phyloP scores from a whole-genome alignment of 2,797 vertebrate genomes.

The Melanotaenia pygmaea region DNA sequence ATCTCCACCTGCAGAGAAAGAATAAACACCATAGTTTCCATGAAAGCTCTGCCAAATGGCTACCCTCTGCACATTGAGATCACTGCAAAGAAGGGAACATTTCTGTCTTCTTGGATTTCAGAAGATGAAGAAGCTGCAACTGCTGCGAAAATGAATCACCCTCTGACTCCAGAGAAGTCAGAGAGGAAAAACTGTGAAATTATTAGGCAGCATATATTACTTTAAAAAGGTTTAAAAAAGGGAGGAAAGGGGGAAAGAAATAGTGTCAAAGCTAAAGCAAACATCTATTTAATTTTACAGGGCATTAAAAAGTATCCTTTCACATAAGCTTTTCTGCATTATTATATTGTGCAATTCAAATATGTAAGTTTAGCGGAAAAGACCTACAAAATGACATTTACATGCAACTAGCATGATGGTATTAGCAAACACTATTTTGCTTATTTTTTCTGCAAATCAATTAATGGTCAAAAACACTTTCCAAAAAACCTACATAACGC shows the following conservation, averaged over 20 bases:
- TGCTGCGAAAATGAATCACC: conserved; percentile 33
- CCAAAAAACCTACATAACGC: too few relatives aligned
- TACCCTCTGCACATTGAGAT: conserved; percentile 23
- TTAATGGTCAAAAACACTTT: background rate
- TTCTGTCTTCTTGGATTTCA: conserved; percentile 42
- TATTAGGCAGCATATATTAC: conserved; percentile 26
- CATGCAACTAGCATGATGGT: too few relatives aligned
- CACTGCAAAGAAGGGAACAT: background rate
- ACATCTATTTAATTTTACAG: background rate
- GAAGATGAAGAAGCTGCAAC: conserved; percentile 53
- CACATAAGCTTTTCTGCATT: background rate
- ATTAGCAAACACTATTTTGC: background rate
- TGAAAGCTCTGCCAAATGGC: conserved; percentile 56
- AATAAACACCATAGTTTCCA: conserved; percentile 62
- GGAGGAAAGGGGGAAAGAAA: background rate
- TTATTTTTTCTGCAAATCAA: background rate
- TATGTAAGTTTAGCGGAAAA: background rate
- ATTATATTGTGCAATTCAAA: background rate
- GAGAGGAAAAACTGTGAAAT: conserved; percentile 33
- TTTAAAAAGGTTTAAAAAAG: conserved; percentile 24
- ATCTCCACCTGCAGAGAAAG: conserved; percentile 92
- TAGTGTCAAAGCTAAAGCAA: conserved; percentile 1
- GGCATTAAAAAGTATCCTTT: background rate
- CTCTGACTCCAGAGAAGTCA: conserved; percentile 9
- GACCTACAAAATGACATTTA: background rate